Evolutionary conservation across 1,140 invertebrate genomes (phyloP), one percentile per base, ranked within the genome.

Genomic region (Cotesia vestalis): DNA sequence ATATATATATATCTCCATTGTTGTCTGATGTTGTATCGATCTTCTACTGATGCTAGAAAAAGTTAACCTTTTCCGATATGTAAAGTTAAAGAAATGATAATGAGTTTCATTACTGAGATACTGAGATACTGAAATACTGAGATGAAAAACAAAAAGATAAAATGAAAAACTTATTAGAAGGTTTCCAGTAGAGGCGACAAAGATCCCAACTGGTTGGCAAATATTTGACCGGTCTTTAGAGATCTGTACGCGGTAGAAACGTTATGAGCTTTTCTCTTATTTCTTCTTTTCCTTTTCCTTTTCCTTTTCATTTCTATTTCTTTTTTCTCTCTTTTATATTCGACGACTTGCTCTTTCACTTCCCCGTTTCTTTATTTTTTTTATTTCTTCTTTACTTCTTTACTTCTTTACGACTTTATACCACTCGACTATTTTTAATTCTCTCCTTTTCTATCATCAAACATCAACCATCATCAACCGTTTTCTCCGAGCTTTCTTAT

Each of bases 151-250:
- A 9, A 46, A 46, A 73, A 69, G 72, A 73, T 59, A 59, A 69
- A 64, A 73, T 73, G 61, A 73, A 73, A 69, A 73, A 73, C 72
- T 73, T 73, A 69, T 73, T 73, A 73, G 64, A 69, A 40, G 71
- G 67, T 52, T 40, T 73, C 36, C n/a, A 38, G 3, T 6, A 14
- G 40, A 46, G 40, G 40, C 40, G 8, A 46, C 4, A 46, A 46
- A 51, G 38, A 36, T 17, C 35, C 34, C n/a, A 64, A 55, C 60
- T 55, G n/a, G 36, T 67, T 69, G 52, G 57, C 38, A 73, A 73
- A 73, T 73, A 73, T 73, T 73, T 73, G 72, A 73, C 72, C 66
- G 59, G 72, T 69, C 71, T 69, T 53, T 68, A 67, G 51, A 53
- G 40, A 46, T 46, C 11, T 11, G 40, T 11, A 46, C 40, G 40